phyloP scores from a whole-genome alignment of 35 echinoderm and acorn worm species.

The Ptychodera flava region DNA sequence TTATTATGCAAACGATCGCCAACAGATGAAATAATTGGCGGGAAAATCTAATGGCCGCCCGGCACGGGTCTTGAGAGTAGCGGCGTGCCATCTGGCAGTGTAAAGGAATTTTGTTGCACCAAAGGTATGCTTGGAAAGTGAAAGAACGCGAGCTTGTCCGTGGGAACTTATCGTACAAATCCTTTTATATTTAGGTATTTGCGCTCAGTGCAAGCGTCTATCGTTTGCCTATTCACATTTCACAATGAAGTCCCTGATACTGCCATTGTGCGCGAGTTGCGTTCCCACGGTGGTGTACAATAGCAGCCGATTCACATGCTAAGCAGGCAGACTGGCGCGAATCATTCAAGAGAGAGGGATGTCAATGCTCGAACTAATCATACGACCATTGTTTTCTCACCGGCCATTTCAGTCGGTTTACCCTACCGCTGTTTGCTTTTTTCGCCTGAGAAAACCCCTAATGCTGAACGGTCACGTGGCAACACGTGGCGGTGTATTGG shows the following conservation, averaged over 20 bases:
- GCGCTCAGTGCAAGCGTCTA: not conserved
- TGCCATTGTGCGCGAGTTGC: not conserved
- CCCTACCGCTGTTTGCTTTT: not conserved
- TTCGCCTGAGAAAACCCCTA: not conserved
- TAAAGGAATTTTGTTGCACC: not conserved
- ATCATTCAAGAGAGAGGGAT: not conserved
- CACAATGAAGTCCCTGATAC: not conserved
- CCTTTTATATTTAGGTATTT: not conserved
- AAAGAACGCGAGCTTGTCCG: not conserved
- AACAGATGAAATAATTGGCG: not conserved
- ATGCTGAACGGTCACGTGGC: not conserved
- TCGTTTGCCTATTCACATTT: not conserved
- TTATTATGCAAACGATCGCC: not conserved
- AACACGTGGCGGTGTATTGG: not conserved
- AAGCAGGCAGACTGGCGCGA: not conserved
- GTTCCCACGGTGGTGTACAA: not conserved
- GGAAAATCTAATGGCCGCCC: not conserved
- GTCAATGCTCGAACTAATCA: not conserved
- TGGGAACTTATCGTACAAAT: not conserved
- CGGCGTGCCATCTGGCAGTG: not conserved
- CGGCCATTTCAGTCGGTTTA: not conserved
- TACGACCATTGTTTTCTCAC: not conserved
- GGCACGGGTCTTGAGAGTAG: not conserved
- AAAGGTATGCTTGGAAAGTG: not conserved
- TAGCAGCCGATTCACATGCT: not conserved